Evolutionary conservation across 2,888 invertebrate genomes (phyloP), one percentile per base, ranked within the genome.

Genomic region (Drosophila cognata): DNA sequence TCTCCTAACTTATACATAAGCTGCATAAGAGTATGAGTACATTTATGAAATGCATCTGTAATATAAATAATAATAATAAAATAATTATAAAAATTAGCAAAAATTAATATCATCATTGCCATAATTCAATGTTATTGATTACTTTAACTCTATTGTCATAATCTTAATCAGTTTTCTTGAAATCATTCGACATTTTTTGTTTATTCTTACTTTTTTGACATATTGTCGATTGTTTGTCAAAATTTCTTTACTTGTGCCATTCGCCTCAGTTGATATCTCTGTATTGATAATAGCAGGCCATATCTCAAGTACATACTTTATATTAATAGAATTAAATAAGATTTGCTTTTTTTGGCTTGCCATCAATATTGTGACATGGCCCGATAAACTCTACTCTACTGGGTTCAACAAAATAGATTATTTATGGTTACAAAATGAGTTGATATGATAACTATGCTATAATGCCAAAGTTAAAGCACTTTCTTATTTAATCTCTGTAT

Each of bases 251-350:
- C 13, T 28, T n/a, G 16, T 13, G 38, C 28, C 41, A 43, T 2
- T 11, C 21, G 10, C 43, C n/a, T 0, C 21, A 33, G 16, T 33
- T 31, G 11, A 58, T 58, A 64, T 72, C 53, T 53, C 57, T 13
- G 6, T 33, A 21, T 62, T 77, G 65, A 78, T 77, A 77, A 80
- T 71, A 71, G 46, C 31, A 35, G 52, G 56, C 48, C 55, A 59
- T 78, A 80, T 78, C 81, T 80, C 68, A 65, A 76, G 81, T 65
- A 59, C 62, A 43, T 52, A 57, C 60, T 63, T 68, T 28, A 43
- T 76, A 76, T 68, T 65, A 65, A 65, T 78, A 75, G 76, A 71
- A 79, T 51, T 57, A 64, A 64, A 74, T 70, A 50, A 46, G 16
- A 33, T n/a, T 59, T 62, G 28, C 11, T 62, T 58, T 11, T 11